Evolutionary conservation across 2,113 vertebrate species (phyloP).

Genomic region (Meles meles): DNA sequence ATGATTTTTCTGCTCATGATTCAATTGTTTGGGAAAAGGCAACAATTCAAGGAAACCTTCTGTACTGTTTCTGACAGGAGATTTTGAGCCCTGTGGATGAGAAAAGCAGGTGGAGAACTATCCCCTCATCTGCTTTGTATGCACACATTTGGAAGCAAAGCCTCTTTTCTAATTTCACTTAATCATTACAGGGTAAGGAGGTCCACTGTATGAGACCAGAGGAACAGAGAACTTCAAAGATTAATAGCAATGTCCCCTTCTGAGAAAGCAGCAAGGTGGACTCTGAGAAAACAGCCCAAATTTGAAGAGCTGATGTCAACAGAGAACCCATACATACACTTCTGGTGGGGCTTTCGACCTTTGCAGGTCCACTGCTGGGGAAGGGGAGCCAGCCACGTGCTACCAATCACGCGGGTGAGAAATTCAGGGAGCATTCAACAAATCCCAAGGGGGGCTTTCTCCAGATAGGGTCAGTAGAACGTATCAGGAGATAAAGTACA

Average conservation of each 20-base stretch:
- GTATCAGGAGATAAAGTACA: neutral
- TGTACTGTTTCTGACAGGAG: neutral
- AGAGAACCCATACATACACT: neutral
- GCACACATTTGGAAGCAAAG: neutral
- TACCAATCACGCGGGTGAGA: neutral
- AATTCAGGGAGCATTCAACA: neutral
- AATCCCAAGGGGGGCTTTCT: neutral
- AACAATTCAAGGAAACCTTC: neutral
- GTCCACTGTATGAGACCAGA: neutral
- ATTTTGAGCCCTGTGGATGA: neutral
- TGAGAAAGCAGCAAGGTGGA: neutral
- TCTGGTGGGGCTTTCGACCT: neutral
- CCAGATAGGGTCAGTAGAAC: neutral
- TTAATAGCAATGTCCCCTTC: neutral
- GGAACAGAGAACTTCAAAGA: neutral
- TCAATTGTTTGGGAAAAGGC: neutral
- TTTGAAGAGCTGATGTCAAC: neutral
- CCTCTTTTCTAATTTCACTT: neutral
- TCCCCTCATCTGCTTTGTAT: neutral
- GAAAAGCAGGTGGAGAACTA: neutral
- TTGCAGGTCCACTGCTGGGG: rapidly evolving
- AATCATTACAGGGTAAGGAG: neutral
- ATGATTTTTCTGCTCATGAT: neutral
- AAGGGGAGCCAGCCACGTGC: neutral
- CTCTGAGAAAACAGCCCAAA: neutral